Evolutionary conservation across 2,888 invertebrate genomes (phyloP), one percentile per base, ranked within the genome.

Genomic region (Lepidonotus clava): DNA sequence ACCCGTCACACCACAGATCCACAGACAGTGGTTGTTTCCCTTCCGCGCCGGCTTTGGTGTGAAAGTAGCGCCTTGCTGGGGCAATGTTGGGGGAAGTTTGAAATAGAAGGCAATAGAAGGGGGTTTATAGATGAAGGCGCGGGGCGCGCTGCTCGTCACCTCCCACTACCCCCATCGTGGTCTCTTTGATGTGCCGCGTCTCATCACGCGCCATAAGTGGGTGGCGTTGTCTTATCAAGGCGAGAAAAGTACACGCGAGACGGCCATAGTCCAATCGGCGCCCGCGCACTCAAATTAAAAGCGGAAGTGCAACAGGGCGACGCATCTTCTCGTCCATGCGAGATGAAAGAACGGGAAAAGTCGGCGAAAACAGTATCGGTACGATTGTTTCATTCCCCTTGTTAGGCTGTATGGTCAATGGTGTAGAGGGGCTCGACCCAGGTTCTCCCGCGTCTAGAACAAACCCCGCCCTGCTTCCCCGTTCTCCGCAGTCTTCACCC

Each of bases 271-370:
- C 61, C 61, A 28, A 11, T 32, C 18, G 2, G 28, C 28, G 28
- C 61, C 61, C 28, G 24, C 61, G n/a, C 61, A 28, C 61, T 61
- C 61, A 61, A 61, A 61, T 61, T 61, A 61, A 61, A 61, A 61
- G 28, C 61, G 61, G 61, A 61, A 61, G 61, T 32, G 28, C n/a
- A 32, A 28, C 61, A 24, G 24, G 24, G 5, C 28, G 61, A 11
- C 61, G 61, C 61, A 32, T 61, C 61, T 32, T 61, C 2, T 61
- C 61, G 61, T 61, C 61, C 28, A 11, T 32, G 61, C 5, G n/a
- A 61, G 61, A 61, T 61, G 61, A 61, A 61, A 61, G 61, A n/a
- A n/a, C n/a, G 61, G 61, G 53, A 53, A 53, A 18, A 0, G 61
- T 28, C 28, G 11, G 61, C 24, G 56, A n/a, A n/a, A n/a, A n/a